Percentiles rank a stretch among this genome's conserved stretches.
These are phyloP conservation scores for Leucopsar rothschildi DNA, from an alignment of 2,113 vertebrate genomes.

Conservation along the genomic window DNA sequence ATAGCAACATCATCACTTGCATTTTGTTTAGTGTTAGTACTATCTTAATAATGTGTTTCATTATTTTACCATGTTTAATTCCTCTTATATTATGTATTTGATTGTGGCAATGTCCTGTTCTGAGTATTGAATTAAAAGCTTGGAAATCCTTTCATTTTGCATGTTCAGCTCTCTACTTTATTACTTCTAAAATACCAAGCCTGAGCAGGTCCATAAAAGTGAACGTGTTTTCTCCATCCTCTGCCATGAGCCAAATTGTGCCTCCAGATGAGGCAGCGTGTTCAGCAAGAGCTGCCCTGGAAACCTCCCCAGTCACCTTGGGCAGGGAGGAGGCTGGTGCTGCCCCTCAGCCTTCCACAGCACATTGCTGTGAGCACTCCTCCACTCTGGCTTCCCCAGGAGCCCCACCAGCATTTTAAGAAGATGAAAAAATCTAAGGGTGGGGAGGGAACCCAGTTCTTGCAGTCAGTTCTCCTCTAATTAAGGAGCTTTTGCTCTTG, in stretches of 20 bases:
- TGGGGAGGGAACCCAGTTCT: neutral
- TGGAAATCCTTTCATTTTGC: neutral
- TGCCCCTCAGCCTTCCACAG: neutral
- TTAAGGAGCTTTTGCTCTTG: neutral
- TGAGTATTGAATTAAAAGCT: neutral
- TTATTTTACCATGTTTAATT: neutral
- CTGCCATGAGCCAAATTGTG: neutral
- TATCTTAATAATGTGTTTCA: neutral
- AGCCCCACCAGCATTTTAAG: neutral
- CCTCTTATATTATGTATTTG: neutral
- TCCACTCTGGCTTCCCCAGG: rapidly evolving
- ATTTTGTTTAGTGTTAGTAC: neutral
- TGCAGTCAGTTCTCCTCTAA: neutral
- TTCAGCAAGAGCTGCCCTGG: neutral
- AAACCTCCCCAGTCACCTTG: neutral
- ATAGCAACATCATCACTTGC: neutral
- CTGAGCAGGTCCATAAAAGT: neutral
- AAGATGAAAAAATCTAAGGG: neutral
- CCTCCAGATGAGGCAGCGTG: rapidly evolving
- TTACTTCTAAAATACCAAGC: neutral
- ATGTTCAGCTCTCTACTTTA: neutral
- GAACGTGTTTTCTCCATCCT: neutral
- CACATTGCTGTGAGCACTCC: rapidly evolving
- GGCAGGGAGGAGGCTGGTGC: neutral
- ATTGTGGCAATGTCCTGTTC: neutral